phyloP scores from a whole-genome alignment of 37 sponge, comb jelly and placozoan species.

The Bolinopsis microptera region DNA sequence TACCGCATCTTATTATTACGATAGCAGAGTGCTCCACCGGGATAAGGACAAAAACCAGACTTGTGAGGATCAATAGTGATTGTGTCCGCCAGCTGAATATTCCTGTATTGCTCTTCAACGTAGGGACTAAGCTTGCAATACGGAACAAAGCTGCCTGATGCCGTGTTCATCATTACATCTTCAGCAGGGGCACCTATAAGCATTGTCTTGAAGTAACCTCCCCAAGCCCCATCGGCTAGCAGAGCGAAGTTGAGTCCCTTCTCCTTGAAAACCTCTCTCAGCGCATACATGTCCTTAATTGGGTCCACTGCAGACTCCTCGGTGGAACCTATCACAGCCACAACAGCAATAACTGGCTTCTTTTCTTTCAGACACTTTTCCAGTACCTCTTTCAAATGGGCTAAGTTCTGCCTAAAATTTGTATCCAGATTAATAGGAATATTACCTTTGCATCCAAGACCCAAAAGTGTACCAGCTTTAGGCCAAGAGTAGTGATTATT shows the following conservation, averaged over 20 bases:
- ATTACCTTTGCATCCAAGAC: not conserved
- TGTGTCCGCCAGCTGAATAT: slow-evolving; percentile 25
- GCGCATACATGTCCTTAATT: not conserved
- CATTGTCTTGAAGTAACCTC: slow-evolving; percentile 61
- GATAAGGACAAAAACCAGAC: slow-evolving; percentile 57
- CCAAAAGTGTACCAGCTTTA: slow-evolving; percentile 52
- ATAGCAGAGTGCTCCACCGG: slow-evolving; percentile 61
- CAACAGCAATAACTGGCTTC: not conserved
- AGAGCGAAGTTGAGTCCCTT: slow-evolving; percentile 42
- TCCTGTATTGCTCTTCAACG: slow-evolving; percentile 3
- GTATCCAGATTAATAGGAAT: not conserved
- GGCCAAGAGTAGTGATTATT: slow-evolving; percentile 65
- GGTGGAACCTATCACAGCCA: slow-evolving; percentile 36
- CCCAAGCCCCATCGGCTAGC: slow-evolving; percentile 54
- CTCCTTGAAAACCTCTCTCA: not conserved
- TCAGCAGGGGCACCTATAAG: not conserved
- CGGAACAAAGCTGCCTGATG: not conserved
- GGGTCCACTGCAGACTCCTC: slow-evolving; percentile 32
- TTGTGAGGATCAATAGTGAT: slow-evolving; percentile 62
- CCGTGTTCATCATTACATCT: not conserved
- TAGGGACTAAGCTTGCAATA: slow-evolving; percentile 18
- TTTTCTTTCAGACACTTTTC: not conserved
- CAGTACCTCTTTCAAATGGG: not conserved
- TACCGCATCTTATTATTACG: not conserved
- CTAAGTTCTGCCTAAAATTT: not conserved